Conservation (phyloP, 2,797 vertebrate genomes). For the Protonibea diacanthus region DNA sequence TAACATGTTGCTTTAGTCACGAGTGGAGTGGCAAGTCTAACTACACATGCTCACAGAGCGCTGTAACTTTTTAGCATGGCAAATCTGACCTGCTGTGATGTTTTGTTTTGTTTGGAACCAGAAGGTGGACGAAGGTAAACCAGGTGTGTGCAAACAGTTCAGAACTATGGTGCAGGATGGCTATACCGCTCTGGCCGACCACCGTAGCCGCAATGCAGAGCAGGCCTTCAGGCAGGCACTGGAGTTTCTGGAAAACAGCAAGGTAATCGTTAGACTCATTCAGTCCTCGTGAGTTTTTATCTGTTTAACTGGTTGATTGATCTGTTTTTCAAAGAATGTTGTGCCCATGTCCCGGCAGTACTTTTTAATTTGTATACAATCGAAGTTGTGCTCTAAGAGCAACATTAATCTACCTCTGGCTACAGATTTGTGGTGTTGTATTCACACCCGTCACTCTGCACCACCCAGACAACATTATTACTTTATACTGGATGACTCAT, state of each 20-base stretch:
- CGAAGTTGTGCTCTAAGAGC: neutral
- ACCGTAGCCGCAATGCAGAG: constrained; percentile 88
- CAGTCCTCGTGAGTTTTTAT: too few species aligned
- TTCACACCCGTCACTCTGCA: neutral
- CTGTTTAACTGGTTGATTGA: neutral
- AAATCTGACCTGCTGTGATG: neutral
- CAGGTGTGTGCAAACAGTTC: constrained; percentile 50
- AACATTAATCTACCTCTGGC: neutral
- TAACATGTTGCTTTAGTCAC: too few species aligned
- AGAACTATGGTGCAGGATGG: constrained; percentile 83
- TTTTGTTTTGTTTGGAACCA: neutral
- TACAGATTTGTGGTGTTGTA: neutral
- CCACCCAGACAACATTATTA: neutral
- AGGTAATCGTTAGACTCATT: constrained; percentile 77
- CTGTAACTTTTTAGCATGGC: too few species aligned
- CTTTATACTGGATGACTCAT: neutral
- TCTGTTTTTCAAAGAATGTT: neutral
- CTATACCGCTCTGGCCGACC: constrained; percentile 82
- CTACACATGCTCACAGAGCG: too few species aligned
- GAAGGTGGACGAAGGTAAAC: neutral
- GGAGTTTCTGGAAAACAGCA: constrained; percentile 73
- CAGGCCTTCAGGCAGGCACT: constrained; percentile 88
- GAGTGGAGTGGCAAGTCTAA: too few species aligned
- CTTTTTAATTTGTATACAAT: neutral
- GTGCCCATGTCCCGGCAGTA: neutral